Percentiles rank a stretch among this genome's conserved stretches.
Evolutionary conservation across 2,797 vertebrate species (phyloP).

Genomic region (Taenioides sp.): DNA sequence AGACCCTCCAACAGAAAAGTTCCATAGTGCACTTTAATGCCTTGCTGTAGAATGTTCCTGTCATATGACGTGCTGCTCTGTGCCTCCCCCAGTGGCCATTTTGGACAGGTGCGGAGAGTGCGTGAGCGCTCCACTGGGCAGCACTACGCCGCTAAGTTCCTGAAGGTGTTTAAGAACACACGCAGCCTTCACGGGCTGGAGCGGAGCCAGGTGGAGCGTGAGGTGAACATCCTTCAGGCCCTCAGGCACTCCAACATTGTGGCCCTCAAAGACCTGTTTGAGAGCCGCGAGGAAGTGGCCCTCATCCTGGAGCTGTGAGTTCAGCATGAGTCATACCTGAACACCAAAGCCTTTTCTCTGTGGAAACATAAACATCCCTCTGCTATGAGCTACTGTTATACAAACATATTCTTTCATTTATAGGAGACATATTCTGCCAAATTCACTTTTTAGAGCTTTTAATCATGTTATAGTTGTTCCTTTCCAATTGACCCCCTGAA

Average conservation of each 20-base stretch:
- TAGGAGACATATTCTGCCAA: too few species aligned
- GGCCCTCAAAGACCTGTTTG: constrained; percentile 77
- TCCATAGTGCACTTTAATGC: too few species aligned
- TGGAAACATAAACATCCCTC: too few species aligned
- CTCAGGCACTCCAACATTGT: constrained; percentile 80
- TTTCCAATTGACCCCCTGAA: too few species aligned
- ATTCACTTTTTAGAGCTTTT: too few species aligned
- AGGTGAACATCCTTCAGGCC: constrained; percentile 78
- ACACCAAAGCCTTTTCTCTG: too few species aligned
- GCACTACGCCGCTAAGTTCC: constrained; percentile 77
- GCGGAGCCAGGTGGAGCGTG: constrained; percentile 68
- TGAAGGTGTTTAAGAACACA: constrained; percentile 65
- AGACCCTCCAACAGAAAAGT: too few species aligned
- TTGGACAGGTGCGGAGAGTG: constrained; percentile 77
- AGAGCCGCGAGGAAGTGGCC: constrained; percentile 79
- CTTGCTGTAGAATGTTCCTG: too few species aligned
- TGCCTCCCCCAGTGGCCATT: constrained; percentile 74
- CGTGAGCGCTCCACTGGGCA: constrained; percentile 60
- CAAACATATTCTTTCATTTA: too few species aligned
- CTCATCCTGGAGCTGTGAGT: constrained; percentile 85
- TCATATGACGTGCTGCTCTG: not conserved
- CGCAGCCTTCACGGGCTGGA: constrained; percentile 75
- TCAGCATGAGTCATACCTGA: not conserved
- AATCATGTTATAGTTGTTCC: too few species aligned
- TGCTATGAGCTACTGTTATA: too few species aligned